Conservation (phyloP, 2,888 invertebrate species). For the Plebejus anna region DNA sequence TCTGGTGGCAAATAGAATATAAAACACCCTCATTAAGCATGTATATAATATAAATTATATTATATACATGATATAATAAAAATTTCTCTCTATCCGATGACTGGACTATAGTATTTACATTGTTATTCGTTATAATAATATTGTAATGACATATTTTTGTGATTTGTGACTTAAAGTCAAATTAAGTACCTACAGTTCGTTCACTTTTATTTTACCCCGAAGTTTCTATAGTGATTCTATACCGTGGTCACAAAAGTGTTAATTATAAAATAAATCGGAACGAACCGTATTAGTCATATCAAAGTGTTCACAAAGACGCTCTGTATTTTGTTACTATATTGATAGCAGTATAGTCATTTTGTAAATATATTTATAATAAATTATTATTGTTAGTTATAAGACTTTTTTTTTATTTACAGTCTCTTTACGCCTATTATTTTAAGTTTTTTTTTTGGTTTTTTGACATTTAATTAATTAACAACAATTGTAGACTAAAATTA, state of each 20-base stretch:
- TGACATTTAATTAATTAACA: no score
- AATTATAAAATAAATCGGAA: neutral
- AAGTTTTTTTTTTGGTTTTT: no score
- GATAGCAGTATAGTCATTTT: neutral
- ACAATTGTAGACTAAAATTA: no score
- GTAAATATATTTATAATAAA: slow-evolving; percentile 28
- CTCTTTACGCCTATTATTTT: no score
- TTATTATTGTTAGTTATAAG: slow-evolving; percentile 22
- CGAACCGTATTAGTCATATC: neutral
- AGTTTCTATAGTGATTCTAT: neutral
- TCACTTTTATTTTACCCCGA: neutral
- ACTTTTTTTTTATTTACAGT: slow-evolving; percentile 9
- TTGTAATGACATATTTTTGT: neutral
- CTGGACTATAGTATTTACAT: neutral
- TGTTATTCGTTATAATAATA: neutral
- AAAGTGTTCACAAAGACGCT: slow-evolving; percentile 11
- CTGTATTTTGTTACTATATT: slow-evolving; percentile 13
- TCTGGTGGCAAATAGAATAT: no score
- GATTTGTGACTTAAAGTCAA: neutral
- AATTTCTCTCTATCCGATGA: neutral
- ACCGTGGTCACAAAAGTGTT: neutral
- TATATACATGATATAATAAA: no score
- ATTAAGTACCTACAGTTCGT: neutral
- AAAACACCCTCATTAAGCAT: no score
- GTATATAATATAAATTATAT: no score